Evolutionary conservation across 2,797 vertebrate genomes (phyloP).

Genomic region (Ctenochaetus hawaiiensis): DNA sequence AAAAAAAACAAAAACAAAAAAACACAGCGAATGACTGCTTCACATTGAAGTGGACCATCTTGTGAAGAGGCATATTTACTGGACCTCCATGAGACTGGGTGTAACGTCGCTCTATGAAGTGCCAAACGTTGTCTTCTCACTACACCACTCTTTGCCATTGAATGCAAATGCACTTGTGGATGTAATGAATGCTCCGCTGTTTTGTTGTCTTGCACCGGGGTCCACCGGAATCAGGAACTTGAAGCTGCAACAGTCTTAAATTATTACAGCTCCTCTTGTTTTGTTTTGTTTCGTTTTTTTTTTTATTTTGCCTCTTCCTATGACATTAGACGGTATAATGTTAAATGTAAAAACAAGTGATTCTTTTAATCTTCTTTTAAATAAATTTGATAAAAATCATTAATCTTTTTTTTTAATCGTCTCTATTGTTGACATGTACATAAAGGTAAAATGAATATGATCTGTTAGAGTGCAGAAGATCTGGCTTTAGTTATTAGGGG

Average conservation of each 20-base stretch:
- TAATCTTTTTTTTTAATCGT: not conserved
- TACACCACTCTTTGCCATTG: slow-evolving; percentile 67
- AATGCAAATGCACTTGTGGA: slow-evolving; percentile 76
- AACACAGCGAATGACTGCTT: slow-evolving; percentile 83
- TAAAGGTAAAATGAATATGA: not conserved
- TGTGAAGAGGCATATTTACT: slow-evolving; percentile 72
- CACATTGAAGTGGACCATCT: slow-evolving; percentile 89
- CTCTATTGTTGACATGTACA: not conserved
- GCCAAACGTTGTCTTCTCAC: slow-evolving; percentile 79
- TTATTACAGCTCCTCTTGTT: slow-evolving; percentile 80
- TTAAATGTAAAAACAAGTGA: slow-evolving; percentile 76
- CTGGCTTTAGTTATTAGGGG: not conserved
- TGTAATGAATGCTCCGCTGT: slow-evolving; percentile 62
- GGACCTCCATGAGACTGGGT: slow-evolving; percentile 82
- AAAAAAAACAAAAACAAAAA: slow-evolving; percentile 20
- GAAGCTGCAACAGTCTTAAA: slow-evolving; percentile 85
- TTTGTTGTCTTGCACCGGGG: slow-evolving; percentile 62
- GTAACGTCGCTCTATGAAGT: slow-evolving; percentile 82
- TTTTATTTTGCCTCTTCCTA: slow-evolving; percentile 69
- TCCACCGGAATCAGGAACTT: slow-evolving; percentile 79
- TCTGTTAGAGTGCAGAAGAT: not conserved
- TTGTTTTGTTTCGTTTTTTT: not conserved
- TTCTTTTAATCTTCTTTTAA: slow-evolving; percentile 87
- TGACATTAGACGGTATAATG: slow-evolving; percentile 76
- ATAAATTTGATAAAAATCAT: slow-evolving; percentile 83